Percentiles rank a stretch among this genome's conserved stretches.
Conservation (phyloP, 1,140 invertebrate species). For the Drosophila seguyi region DNA sequence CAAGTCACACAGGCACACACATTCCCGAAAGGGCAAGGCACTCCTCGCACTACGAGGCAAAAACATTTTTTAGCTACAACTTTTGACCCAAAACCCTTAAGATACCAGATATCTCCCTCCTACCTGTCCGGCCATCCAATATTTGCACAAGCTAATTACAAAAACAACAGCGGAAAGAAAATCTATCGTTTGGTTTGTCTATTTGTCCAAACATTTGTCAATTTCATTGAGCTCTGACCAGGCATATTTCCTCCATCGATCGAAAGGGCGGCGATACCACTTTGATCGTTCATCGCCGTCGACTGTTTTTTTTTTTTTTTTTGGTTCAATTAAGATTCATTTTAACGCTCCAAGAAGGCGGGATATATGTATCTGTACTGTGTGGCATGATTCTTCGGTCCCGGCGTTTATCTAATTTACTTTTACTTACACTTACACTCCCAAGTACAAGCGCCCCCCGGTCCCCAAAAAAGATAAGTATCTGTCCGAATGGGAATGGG, state of each 20-base stretch:
- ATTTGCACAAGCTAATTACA: constrained; percentile 79
- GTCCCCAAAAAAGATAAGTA: constrained; percentile 56
- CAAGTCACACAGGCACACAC: constrained; percentile 52
- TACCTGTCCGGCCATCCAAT: constrained; percentile 40
- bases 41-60: constrained; percentile 33
- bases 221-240: constrained; percentile 81
- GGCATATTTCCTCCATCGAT: constrained; percentile 63
- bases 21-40: constrained; percentile 80
- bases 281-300: constrained; percentile 61
- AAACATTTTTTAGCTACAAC: constrained; percentile 62
- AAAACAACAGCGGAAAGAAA: constrained; percentile 60
- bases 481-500: constrained; percentile 44
- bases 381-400: constrained; percentile 69
- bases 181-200: constrained; percentile 70
- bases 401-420: constrained; percentile 81
- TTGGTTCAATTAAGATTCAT: constrained; percentile 81
- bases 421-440: constrained; percentile 74
- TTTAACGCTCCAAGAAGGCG: constrained; percentile 55
- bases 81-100: constrained; percentile 72
- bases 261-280: constrained; percentile 55
- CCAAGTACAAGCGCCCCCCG: constrained; percentile 61
- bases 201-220: constrained; percentile 83
- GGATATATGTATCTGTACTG: constrained; percentile 2
- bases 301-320: constrained; percentile 11
- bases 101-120: constrained; percentile 15